A percentile compares a stretch with the other conserved stretches of the same genome.
Evolutionary conservation across 1,140 invertebrate genomes (phyloP).

Genomic region (Diachasma alloeum): DNA sequence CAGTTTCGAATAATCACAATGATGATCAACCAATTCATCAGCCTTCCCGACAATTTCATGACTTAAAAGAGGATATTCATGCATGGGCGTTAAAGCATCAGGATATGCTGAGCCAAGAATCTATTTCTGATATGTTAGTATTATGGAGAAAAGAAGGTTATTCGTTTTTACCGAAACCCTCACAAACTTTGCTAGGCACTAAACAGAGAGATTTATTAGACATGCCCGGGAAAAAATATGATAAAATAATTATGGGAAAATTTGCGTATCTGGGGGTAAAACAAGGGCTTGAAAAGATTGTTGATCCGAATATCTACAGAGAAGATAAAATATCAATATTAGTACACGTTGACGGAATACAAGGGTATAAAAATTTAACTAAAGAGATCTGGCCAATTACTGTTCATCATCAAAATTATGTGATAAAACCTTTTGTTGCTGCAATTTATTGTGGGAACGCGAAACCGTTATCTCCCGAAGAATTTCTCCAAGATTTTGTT

Average conservation of each 20-base stretch:
- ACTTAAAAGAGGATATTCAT: background rate
- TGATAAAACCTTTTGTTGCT: conserved; percentile 11
- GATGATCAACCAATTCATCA: background rate
- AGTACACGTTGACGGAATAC: background rate
- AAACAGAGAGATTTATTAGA: background rate
- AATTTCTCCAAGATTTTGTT: conserved; percentile 25
- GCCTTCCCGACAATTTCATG: background rate
- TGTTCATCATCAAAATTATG: background rate
- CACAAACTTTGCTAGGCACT: background rate
- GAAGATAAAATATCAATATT: background rate
- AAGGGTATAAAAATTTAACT: conserved; percentile 1
- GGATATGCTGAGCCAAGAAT: background rate
- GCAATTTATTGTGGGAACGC: conserved; percentile 26
- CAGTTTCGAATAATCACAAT: background rate
- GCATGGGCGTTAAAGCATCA: background rate
- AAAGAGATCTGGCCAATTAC: conserved; percentile 24
- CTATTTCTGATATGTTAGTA: background rate
- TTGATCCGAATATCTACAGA: background rate
- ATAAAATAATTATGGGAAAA: background rate
- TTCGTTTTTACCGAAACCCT: background rate
- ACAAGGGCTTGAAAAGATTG: background rate
- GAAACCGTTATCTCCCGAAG: conserved; percentile 5
- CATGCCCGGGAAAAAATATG: background rate
- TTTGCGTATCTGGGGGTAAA: background rate
- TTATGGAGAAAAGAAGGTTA: background rate